Evolutionary conservation across 2,113 vertebrate genomes (phyloP), one percentile per base, ranked within the genome.

Genomic region (Mastomys natalensis): DNA sequence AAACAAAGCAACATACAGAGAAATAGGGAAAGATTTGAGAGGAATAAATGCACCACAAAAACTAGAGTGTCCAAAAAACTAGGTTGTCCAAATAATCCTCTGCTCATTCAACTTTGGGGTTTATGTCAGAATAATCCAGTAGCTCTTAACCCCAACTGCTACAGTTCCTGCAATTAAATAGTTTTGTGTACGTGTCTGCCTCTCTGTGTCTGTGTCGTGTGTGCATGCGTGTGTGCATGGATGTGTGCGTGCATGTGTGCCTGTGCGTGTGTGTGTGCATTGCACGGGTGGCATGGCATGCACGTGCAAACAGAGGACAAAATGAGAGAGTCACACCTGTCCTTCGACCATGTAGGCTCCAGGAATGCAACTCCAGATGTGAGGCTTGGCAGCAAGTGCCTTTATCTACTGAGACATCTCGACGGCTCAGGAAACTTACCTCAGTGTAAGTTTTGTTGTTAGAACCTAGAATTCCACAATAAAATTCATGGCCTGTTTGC

Each of bases 391-490:
- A 26, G 53, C 51, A 58, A 81, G 78, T 34, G 5, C 55, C 24
- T 43, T 29, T 43, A 62, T 24, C n/a, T 82, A 58, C 80, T 43
- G n/a, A 62, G 81, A 62, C 37, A 84, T n/a, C n/a, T n/a, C n/a
- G n/a, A n/a, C 13, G 11, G 55, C 55, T 60, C n/a, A 84, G 55
- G 80, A 84, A 82, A 62, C 22, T 7, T 58, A 92, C 92, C 22
- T 19, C 12, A 95, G 68, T 55, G 1, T 89, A 77, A 90, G 55
- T 60, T 95, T 53, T 96, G 7, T 81, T 93, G 84, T 60, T 34
- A 60, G 72, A 93, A 93, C 26, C 76, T 89, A 94, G 77, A 89
- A 96, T 89, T 95, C 34, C 26, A 93, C 12, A 40, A 5, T 68
- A 94, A 88, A n/a, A 90, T 62, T 72, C 34, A 21, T 53, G 66